phyloP scores from a whole-genome alignment of 2,113 vertebrate species.

The Datnioides undecimradiatus region DNA sequence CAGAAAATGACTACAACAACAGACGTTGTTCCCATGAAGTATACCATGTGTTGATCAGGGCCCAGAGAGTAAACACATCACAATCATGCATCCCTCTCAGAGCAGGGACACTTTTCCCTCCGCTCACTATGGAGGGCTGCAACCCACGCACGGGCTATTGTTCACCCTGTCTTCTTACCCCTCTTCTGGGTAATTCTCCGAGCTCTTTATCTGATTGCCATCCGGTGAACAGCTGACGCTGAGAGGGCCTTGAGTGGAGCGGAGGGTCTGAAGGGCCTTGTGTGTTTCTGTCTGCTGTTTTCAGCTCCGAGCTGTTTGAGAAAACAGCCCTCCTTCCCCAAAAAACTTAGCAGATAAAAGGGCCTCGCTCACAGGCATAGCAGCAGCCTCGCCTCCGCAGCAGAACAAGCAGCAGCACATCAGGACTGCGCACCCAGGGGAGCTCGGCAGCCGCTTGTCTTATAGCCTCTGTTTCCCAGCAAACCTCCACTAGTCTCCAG shows the following conservation, averaged over 20 bases:
- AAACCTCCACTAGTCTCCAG: slow-evolving; percentile 70
- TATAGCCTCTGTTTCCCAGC: slow-evolving; percentile 65
- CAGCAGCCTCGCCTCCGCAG: slow-evolving; percentile 66
- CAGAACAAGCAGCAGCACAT: slow-evolving; percentile 74
- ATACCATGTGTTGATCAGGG: slow-evolving; percentile 81
- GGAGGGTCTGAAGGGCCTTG: slow-evolving; percentile 85
- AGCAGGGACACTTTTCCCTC: slow-evolving; percentile 72
- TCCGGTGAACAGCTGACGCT: slow-evolving; percentile 88
- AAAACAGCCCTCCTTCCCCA: slow-evolving; percentile 72
- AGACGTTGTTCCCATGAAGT: slow-evolving; percentile 41
- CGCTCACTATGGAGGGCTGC: slow-evolving; percentile 75
- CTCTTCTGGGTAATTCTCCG: slow-evolving; percentile 84
- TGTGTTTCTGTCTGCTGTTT: slow-evolving; percentile 86
- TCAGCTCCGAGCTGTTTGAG: slow-evolving; percentile 74
- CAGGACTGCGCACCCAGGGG: slow-evolving; percentile 74
- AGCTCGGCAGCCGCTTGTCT: slow-evolving; percentile 69
- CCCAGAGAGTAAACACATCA: slow-evolving; percentile 76
- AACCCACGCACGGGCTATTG: slow-evolving; percentile 82
- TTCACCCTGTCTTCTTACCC: slow-evolving; percentile 74
- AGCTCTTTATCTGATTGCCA: slow-evolving; percentile 90
- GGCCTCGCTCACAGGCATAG: slow-evolving; percentile 70
- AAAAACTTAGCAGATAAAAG: slow-evolving; percentile 82
- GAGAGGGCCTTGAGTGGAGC: slow-evolving; percentile 86
- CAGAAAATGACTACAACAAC: slow-evolving; percentile 59
- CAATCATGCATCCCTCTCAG: slow-evolving; percentile 77